Percentiles rank a stretch among this genome's conserved stretches.
phyloP scores from a whole-genome alignment of 2,888 invertebrate species.

The Drosophila peninsularis region DNA sequence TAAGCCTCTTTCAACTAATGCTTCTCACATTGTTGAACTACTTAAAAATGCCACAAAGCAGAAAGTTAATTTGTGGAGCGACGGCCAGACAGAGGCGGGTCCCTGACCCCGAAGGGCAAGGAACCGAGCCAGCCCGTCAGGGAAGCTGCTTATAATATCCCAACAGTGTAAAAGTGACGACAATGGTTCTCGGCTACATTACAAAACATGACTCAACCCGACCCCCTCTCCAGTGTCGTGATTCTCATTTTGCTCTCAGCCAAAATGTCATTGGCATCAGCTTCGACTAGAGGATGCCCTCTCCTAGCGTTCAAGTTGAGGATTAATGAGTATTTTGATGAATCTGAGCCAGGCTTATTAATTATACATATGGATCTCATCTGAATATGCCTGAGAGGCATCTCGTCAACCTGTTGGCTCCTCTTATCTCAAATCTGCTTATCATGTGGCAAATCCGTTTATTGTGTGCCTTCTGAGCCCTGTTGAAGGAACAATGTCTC shows the following conservation, averaged over 20 bases:
- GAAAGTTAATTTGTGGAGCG: slow-evolving; percentile 28
- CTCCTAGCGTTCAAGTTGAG: not conserved
- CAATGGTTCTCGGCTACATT: slow-evolving; percentile 26
- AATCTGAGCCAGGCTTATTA: slow-evolving; percentile 10
- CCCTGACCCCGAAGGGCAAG: slow-evolving; percentile 9
- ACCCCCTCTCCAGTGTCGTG: not conserved
- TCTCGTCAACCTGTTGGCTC: slow-evolving; percentile 31
- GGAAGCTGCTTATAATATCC: slow-evolving; percentile 23
- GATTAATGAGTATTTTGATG: slow-evolving; percentile 5
- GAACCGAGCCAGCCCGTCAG: slow-evolving; percentile 24
- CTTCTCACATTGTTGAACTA: slow-evolving; percentile 37
- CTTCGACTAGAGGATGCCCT: not conserved
- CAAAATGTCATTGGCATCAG: not conserved
- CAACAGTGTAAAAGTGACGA: slow-evolving; percentile 33
- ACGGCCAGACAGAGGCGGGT: not conserved
- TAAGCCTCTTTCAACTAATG: not conserved
- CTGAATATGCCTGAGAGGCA: not conserved
- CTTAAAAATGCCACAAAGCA: slow-evolving; percentile 27
- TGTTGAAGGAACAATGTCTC: slow-evolving; percentile 13
- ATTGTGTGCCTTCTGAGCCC: slow-evolving; percentile 19
- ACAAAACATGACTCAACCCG: slow-evolving; percentile 1
- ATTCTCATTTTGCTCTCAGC: not conserved
- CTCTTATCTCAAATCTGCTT: slow-evolving; percentile 4
- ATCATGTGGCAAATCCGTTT: slow-evolving; percentile 24
- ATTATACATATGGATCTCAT: not conserved